Conservation (phyloP, 2,113 vertebrate species). For the Cinclus mexicanus region DNA sequence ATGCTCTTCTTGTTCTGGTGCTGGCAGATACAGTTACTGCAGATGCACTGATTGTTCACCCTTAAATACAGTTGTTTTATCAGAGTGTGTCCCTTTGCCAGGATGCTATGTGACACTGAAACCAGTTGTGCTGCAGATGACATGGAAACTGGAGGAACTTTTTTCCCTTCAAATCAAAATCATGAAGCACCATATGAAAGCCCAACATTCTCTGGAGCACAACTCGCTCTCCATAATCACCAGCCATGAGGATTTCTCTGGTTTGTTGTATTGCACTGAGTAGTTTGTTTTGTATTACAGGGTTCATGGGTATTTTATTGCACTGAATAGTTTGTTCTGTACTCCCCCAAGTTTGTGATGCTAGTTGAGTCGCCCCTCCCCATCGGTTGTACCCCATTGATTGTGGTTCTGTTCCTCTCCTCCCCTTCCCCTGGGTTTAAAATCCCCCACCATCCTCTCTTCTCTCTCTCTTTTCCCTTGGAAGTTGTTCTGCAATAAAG, state of each 20-base stretch:
- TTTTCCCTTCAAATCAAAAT: slow-evolving; percentile 2
- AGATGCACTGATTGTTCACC: not conserved
- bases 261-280: not conserved
- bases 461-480: too few relatives aligned
- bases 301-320: too few relatives aligned
- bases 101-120: not conserved
- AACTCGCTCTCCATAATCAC: not conserved
- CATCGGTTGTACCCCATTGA: too few relatives aligned
- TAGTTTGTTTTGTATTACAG: too few relatives aligned
- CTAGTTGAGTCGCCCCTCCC: too few relatives aligned
- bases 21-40: not conserved
- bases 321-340: too few relatives aligned
- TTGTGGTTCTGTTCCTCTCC: too few relatives aligned
- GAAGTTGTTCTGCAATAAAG: too few relatives aligned
- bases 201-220: not conserved
- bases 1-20: not conserved
- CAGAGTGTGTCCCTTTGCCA: not conserved
- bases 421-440: too few relatives aligned
- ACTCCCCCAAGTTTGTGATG: too few relatives aligned
- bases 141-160: not conserved
- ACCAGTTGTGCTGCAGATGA: not conserved
- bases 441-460: too few relatives aligned
- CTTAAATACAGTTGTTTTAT: not conserved
- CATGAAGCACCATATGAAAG: not conserved
- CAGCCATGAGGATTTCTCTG: not conserved